Evolutionary conservation across 2,797 vertebrate genomes (phyloP).

Genomic region (Hyperoplus lanceolatus): DNA sequence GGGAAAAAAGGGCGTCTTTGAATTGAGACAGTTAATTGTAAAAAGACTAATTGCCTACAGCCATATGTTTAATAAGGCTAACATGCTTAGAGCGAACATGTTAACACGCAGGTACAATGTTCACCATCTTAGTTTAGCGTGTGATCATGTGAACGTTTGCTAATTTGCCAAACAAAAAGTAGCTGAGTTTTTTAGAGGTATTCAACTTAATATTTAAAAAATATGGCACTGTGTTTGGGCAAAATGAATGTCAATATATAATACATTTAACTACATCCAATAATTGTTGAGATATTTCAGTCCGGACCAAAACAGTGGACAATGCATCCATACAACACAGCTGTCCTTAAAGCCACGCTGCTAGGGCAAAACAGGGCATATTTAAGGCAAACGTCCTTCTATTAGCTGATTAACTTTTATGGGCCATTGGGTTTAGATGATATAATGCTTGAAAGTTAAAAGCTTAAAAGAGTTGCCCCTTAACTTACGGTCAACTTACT

Average conservation of each 20-base stretch:
- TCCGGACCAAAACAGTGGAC: neutral
- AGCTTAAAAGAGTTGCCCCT: too few relatives aligned
- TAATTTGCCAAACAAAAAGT: neutral
- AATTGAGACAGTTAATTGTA: conserved; percentile 5
- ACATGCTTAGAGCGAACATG: neutral
- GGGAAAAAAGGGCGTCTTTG: conserved; percentile 14
- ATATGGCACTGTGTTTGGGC: neutral
- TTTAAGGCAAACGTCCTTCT: neutral
- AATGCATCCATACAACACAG: neutral
- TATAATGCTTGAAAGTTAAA: neutral
- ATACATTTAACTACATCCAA: neutral
- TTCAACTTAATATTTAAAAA: too few relatives aligned
- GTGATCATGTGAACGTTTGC: neutral
- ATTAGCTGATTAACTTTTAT: neutral
- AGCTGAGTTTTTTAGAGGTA: neutral
- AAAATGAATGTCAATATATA: neutral
- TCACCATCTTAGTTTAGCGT: neutral
- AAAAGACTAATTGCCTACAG: neutral
- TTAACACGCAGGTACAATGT: neutral
- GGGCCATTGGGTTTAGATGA: neutral
- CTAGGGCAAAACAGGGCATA: neutral
- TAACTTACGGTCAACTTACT: neutral
- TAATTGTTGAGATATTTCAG: neutral
- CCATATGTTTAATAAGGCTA: neutral
- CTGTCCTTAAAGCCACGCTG: neutral